These are phyloP conservation scores for Tetramorium bicarinatum DNA, from an alignment of 2,888 invertebrate genomes.

Conservation along the genomic window DNA sequence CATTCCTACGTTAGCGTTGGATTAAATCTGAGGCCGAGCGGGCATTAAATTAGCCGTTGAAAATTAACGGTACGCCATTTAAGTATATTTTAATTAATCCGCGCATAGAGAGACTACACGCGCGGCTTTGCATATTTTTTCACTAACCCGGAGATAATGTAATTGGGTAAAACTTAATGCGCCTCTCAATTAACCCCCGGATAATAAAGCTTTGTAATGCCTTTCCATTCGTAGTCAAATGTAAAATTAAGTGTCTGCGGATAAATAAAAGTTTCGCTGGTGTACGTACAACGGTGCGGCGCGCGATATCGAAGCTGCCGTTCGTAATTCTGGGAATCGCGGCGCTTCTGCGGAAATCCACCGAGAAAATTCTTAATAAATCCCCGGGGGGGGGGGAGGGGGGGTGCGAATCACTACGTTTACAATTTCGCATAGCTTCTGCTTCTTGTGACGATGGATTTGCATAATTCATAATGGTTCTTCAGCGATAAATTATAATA, in stretches of 20 bases:
- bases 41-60: slow-evolving; percentile 67
- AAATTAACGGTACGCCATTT: slow-evolving; percentile 71
- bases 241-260: slow-evolving; percentile 41
- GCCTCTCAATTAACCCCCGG: slow-evolving; percentile 67
- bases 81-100: slow-evolving; percentile 76
- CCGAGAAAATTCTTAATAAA: slow-evolving; percentile 43
- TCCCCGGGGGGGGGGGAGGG: background rate
- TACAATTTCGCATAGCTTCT: slow-evolving; percentile 40
- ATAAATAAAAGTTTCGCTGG: slow-evolving; percentile 30
- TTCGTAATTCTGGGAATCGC: slow-evolving; percentile 2
- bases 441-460: background rate
- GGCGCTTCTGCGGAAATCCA: slow-evolving; percentile 21
- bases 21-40: slow-evolving; percentile 65
- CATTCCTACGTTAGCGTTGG: slow-evolving; percentile 42
- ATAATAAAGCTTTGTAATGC: slow-evolving; percentile 65
- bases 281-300: background rate
- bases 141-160: slow-evolving; percentile 58
- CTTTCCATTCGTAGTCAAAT: slow-evolving; percentile 59
- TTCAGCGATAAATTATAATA: background rate
- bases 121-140: slow-evolving; percentile 64
- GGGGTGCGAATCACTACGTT: slow-evolving; percentile 7
- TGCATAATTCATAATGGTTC: background rate
- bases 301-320: background rate
- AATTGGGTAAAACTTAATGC: slow-evolving; percentile 62
- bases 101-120: slow-evolving; percentile 54